Base-by-base conservation (phyloP, 1,140 invertebrate species). In the Druon quercuslanigerum region DNA sequence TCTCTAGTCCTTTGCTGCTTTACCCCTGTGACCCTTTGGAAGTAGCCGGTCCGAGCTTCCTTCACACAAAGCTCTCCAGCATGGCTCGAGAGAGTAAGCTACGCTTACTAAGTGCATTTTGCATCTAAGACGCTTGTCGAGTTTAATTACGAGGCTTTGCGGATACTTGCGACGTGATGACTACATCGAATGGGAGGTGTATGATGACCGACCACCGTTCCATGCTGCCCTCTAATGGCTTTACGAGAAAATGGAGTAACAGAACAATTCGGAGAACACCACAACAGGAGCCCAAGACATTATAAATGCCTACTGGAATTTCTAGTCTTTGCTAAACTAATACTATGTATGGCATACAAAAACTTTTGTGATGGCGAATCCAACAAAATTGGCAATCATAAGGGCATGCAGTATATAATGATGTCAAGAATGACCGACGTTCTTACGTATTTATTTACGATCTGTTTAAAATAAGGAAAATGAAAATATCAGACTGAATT, bases 61-160 rank as follows among this genome's bases (percentile, higher is more conserved):
- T 75, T 71, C 72, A 56, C 54, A 54, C 72, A 73, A 73, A 73
- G 72, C 50, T 73, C 50, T 51, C 79, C 20, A 50, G 76, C 75
- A 75, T 77, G 74, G 76, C 79, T 74, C 73, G 74, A 78, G 73
- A 56, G 79, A 79, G 79, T 83, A 83, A 83, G 79, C 82, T 81
- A 76, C 74, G 76, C 71, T 83, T 79, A 79, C 82, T 83, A 83
- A 83, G 79, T 80, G 82, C 78, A 78, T 83, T 83, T 83, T 81
- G 82, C 82, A 83, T 83, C 80, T 83, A 79, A 83, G 82, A 81
- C 78, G 79, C 75, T 81, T 73, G 79, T 75, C 71, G 78, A 82
- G 82, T 84, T 84, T 84, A 82, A 84, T 84, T 84, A 84, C 83
- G 78, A 78, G 57, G 57, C 57, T 66, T 66, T 66, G 57, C 25